These are phyloP conservation scores for Epizoanthus ramosus DNA, from an alignment of 92 coral and sea anemone species.

Conservation along the genomic window DNA sequence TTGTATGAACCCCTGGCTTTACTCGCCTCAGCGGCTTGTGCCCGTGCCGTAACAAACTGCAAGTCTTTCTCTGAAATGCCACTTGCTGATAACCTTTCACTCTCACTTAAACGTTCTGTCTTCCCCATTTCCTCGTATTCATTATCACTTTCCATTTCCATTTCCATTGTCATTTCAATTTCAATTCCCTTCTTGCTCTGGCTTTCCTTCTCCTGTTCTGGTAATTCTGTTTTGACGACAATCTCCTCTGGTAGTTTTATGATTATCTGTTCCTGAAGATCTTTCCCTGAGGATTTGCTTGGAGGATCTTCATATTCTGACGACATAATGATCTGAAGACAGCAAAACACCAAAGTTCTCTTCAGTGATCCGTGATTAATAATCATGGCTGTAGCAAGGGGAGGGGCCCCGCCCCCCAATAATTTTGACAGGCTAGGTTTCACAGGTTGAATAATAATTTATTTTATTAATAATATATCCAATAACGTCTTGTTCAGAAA, in stretches of 20 bases:
- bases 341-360: background rate
- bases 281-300: background rate
- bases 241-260: slow-evolving; percentile 26
- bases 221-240: slow-evolving; percentile 32
- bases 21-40: slow-evolving; percentile 24
- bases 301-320: background rate
- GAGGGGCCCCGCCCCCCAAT: too few relatives aligned
- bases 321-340: background rate
- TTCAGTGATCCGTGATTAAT: too few relatives aligned
- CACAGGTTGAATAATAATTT: too few relatives aligned
- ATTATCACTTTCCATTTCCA: background rate
- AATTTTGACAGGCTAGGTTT: too few relatives aligned
- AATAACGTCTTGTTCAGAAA: too few relatives aligned
- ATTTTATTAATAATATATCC: too few relatives aligned
- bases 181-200: slow-evolving; percentile 1
- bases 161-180: background rate
- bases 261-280: background rate
- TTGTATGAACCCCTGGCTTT: slow-evolving; percentile 36
- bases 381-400: too few relatives aligned
- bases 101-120: background rate
- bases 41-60: slow-evolving; percentile 24
- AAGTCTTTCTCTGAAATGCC: slow-evolving; percentile 21
- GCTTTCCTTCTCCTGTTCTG: slow-evolving; percentile 20
- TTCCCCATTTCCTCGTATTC: background rate
- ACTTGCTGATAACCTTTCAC: slow-evolving; percentile 4